Evolutionary conservation across 37 sponge, comb jelly and placozoan species (phyloP).

Genomic region (Cliona cf. orientalis): DNA sequence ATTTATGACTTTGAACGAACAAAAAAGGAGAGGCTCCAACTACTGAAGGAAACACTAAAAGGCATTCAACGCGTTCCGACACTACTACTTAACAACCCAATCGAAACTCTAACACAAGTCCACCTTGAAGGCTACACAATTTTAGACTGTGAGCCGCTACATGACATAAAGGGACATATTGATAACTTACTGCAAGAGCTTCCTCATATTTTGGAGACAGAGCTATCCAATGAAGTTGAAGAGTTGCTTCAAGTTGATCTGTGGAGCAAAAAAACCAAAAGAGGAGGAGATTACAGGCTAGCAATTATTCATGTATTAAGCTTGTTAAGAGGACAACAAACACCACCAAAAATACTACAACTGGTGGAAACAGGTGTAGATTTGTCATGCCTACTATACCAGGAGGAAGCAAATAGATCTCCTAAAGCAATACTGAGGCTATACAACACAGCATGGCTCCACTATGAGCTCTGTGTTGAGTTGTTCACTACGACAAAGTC

Average conservation of each 20-base stretch:
- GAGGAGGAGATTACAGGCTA: slow-evolving; percentile 34
- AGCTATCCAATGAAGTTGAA: not conserved
- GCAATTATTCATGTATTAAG: slow-evolving; percentile 7
- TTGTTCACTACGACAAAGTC: not conserved
- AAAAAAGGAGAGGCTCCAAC: not conserved
- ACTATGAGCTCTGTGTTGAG: slow-evolving; percentile 4
- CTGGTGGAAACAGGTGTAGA: slow-evolving; percentile 13
- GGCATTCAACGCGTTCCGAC: slow-evolving; percentile 18
- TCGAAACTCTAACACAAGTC: not conserved
- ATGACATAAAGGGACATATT: slow-evolving; percentile 31
- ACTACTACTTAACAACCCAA: slow-evolving; percentile 3
- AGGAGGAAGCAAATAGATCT: not conserved
- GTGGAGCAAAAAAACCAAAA: slow-evolving; percentile 12
- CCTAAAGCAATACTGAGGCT: slow-evolving; percentile 11
- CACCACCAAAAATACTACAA: not conserved
- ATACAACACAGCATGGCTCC: slow-evolving; percentile 22
- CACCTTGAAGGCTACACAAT: slow-evolving; percentile 8
- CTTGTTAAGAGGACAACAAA: not conserved
- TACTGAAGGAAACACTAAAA: not conserved
- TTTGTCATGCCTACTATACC: not conserved
- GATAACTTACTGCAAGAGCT: slow-evolving; percentile 4
- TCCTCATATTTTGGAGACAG: not conserved
- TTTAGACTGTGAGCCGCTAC: slow-evolving; percentile 32
- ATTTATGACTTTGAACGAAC: not conserved
- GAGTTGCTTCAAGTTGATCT: not conserved